Base-by-base conservation (phyloP, 2,888 invertebrate species). In the Parascotia fuliginaria region DNA sequence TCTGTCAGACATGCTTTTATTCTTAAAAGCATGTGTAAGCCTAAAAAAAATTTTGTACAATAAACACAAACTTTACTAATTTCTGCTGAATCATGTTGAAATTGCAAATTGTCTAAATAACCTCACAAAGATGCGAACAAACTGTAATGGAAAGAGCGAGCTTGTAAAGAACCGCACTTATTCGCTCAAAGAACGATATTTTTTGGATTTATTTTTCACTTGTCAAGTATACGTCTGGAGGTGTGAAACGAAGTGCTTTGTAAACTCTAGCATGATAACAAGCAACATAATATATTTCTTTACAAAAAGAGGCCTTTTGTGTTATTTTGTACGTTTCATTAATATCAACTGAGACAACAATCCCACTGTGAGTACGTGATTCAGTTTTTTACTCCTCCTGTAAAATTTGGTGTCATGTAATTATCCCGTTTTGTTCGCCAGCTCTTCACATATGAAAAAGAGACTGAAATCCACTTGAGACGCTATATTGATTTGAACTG, bases 31-130 rank as follows among this genome's bases (percentile, higher is more conserved):
- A 2, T 19, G 2, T 19, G 19, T 19, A 2, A n/a, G 19, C 19
- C 19, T 19, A 2, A 3, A 2, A 19, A 3, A 19, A 19, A 19
- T 19, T 19, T 19, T 5, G 2, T 19, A 3, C 19, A 3, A 19
- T 19, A 5, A 19, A 3, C 3, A 19, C 2, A 2, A 5, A 5
- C 19, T 19, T n/a, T n/a, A n/a, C n/a, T n/a, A n/a, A 4, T 9
- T 28, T 28, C n/a, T 29, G 29, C 29, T 1, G 7, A 47, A 60
- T 58, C 55, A 52, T 49, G 47, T 60, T 54, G 60, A 71, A 77
- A 79, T 72, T 77, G 70, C 69, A 61, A n/a, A n/a, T n/a, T n/a
- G n/a, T 66, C 70, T n/a, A n/a, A n/a, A 73, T 74, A 72, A 73
- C 64, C 56, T 55, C 51, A 47, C 61, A 57, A 49, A 68, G 54